Percentiles rank a stretch among this genome's conserved stretches.
phyloP scores from a whole-genome alignment of 2,797 vertebrate species.

The Paedocypris micromegethes region DNA sequence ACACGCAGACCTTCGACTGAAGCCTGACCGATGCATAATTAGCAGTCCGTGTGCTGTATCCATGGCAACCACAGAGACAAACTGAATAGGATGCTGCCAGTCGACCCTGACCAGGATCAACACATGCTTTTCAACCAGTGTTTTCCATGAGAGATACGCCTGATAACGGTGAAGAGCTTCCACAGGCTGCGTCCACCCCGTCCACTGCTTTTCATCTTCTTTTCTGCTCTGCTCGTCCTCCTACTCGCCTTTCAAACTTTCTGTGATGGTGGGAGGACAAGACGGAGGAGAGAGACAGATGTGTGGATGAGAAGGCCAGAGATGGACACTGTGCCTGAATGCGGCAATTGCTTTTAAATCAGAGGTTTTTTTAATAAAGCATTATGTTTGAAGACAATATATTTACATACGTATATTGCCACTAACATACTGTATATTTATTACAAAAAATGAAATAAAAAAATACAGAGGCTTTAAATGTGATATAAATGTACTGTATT shows the following conservation, averaged over 20 bases:
- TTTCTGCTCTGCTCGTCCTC: conserved; percentile 8
- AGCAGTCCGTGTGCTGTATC: conserved; percentile 33
- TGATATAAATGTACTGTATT: no score
- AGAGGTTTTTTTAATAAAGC: no score
- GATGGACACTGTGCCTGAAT: conserved; percentile 46
- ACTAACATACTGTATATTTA: no score
- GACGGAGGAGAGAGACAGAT: conserved; percentile 32
- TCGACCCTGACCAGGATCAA: conserved; percentile 13
- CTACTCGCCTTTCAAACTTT: conserved; percentile 53
- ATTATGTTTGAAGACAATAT: no score
- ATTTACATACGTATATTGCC: no score
- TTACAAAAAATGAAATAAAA: no score
- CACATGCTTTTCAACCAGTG: conserved; percentile 16
- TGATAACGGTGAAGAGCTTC: conserved; percentile 1
- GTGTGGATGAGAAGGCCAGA: conserved; percentile 55
- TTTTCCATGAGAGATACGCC: conserved; percentile 2
- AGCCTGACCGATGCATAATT: conserved; percentile 32
- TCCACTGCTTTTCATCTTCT: conserved; percentile 14
- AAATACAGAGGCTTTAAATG: no score
- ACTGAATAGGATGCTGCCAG: conserved; percentile 16
- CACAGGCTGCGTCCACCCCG: neutral
- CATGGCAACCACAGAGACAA: conserved; percentile 30
- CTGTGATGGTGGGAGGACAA: conserved; percentile 43
- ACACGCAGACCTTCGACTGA: conserved; percentile 2
- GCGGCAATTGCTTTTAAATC: no score